Evolutionary conservation across 2,113 vertebrate species (phyloP).

Genomic region (Crocuta crocuta): DNA sequence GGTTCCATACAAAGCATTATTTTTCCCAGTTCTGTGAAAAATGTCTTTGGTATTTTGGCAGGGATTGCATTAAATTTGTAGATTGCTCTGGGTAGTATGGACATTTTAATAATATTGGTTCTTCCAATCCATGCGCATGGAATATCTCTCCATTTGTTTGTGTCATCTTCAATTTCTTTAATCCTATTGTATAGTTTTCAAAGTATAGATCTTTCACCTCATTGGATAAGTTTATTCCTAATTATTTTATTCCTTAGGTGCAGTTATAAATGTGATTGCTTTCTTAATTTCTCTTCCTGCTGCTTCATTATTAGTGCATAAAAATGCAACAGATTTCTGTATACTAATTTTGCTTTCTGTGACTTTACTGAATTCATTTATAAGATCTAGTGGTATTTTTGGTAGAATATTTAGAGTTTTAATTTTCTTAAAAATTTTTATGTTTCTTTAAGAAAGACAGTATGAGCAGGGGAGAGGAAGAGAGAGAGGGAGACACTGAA

Average conservation of each 20-base stretch:
- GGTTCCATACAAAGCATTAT: not conserved
- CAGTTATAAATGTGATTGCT: not conserved
- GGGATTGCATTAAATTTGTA: not conserved
- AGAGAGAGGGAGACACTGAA: no score
- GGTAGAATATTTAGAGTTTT: not conserved
- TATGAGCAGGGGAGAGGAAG: no score
- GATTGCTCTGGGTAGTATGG: not conserved
- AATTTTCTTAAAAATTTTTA: not conserved
- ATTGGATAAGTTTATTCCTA: not conserved
- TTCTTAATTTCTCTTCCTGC: not conserved
- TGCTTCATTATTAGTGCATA: not conserved
- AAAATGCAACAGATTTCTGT: not conserved
- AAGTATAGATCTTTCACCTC: not conserved
- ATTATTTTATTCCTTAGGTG: not conserved
- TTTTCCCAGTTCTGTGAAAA: not conserved
- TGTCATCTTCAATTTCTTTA: not conserved
- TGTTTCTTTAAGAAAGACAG: no score
- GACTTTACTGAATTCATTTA: not conserved
- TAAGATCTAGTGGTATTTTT: not conserved
- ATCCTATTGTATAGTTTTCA: not conserved
- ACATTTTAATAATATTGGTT: not conserved
- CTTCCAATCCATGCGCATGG: not conserved
- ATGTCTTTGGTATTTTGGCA: not conserved
- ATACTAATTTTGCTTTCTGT: not conserved
- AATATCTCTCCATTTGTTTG: not conserved